Base-by-base conservation (phyloP, 2,113 vertebrate species). In the Carassius gibelio region DNA sequence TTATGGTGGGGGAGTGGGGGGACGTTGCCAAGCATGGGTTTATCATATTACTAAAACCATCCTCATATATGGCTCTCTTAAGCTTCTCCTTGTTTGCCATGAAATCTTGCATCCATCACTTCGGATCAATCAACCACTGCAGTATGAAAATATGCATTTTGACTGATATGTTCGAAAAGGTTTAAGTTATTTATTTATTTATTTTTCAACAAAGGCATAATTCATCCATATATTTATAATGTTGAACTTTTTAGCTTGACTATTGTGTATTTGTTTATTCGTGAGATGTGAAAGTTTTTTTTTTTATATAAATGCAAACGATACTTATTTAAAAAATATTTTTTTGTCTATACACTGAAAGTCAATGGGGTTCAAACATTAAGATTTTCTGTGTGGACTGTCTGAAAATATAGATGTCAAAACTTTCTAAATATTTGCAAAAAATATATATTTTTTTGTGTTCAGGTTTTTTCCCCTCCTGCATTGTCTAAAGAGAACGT, bases 1-100 rank as follows among this genome's bases (percentile, higher is more conserved):
- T 68, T 30, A n/a, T 87, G 76, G 76, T 45, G 81, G 52, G 21
- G 50, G 66, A 74, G 84, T 17, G n/a, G 62, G 72, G 36, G 2
- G 75, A 21, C 26, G 69, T 72, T 79, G 79, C 57, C 62, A 55
- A 83, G 76, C 45, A 61, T 45, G 48, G 36, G 61, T 77, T 71
- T 82, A 64, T 74, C 62, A 57, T 84, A 57, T 74, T 81, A 81
- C 68, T 64, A 64, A 74, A 85, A 36, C 62, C 64, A 77, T 85
- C 38, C 26, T 30, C 45, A 52, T 50, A 72, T 26, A 72, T 26
- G 21, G 48, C 48, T 42, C 19, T 23, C 9, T 83, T 82, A 19
- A 74, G 11, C 34, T 14, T 83, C 72, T 72, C 50, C 15, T 42
- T 21, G 26, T 83, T 57, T 72, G 68, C 50, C 36, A 38, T 72